Percentiles rank a stretch among this genome's conserved stretches.
Evolutionary conservation across 2,113 vertebrate species (phyloP).

Genomic region (Tenebrosternarchus preto): DNA sequence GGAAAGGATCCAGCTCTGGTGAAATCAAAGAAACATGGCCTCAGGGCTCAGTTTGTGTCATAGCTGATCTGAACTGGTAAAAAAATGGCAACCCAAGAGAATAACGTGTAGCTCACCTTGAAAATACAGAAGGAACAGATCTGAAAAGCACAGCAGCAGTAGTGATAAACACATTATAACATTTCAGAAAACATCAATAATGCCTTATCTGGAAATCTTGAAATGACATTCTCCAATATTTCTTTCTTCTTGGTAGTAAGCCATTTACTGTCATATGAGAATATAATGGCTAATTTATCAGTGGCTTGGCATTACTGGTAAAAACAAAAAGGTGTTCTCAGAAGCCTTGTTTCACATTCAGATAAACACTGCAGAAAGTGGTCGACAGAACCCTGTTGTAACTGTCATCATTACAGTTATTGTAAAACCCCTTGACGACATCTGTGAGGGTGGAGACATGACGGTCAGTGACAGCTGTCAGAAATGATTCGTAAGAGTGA

Average conservation of each 20-base stretch:
- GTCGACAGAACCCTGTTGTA: neutral
- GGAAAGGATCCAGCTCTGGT: constrained; percentile 25
- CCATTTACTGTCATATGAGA: too few species aligned
- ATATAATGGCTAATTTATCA: too few species aligned
- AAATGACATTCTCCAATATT: too few species aligned
- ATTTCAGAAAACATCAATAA: too few species aligned
- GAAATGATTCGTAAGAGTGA: constrained; percentile 20
- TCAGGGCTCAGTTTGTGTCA: constrained; percentile 20
- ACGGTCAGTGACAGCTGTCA: constrained; percentile 48
- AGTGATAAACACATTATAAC: too few species aligned
- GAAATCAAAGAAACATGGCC: constrained; percentile 31
- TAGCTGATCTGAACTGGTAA: constrained; percentile 16
- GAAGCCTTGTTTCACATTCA: neutral
- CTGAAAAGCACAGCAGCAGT: too few species aligned
- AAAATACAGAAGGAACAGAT: too few species aligned
- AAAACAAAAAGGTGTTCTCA: too few species aligned
- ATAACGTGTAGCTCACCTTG: neutral
- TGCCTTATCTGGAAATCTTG: too few species aligned
- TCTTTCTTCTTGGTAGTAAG: too few species aligned
- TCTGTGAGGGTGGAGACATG: constrained; percentile 41
- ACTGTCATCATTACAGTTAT: constrained; percentile 6
- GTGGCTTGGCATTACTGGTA: too few species aligned
- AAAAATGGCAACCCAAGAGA: neutral
- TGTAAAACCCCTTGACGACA: constrained; percentile 1
- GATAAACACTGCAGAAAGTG: neutral